phyloP scores from a whole-genome alignment of 2,797 vertebrate genomes.

The Onychomys arenicola region DNA sequence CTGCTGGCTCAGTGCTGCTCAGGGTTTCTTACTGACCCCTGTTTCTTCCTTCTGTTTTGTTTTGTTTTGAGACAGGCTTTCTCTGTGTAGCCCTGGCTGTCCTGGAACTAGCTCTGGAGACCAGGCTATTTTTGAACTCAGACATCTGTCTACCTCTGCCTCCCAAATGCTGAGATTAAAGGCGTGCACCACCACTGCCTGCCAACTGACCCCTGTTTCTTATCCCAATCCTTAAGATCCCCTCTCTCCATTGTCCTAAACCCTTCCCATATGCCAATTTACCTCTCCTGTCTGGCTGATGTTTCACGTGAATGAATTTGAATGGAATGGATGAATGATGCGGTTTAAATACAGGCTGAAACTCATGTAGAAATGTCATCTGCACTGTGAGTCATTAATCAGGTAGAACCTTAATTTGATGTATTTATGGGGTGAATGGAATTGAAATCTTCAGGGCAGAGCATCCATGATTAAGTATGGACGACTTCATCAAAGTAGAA shows the following conservation, averaged over 20 bases:
- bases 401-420: not conserved
- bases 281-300: not conserved
- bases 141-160: not conserved
- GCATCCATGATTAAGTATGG: not conserved
- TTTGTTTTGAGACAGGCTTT: not conserved
- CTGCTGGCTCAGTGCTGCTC: not conserved
- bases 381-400: not conserved
- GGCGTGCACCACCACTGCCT: accelerated
- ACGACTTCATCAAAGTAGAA: not conserved
- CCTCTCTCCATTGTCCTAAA: not conserved
- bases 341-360: not conserved
- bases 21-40: not conserved
- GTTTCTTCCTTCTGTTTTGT: not conserved
- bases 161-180: not conserved
- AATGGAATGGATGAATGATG: not conserved
- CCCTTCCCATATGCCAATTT: not conserved
- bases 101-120: not conserved
- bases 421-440: not conserved
- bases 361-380: not conserved
- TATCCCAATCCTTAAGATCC: not conserved
- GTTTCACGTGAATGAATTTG: not conserved
- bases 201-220: not conserved
- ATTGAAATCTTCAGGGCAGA: not conserved
- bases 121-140: not conserved
- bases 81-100: not conserved